Percentiles rank a stretch among this genome's conserved stretches.
Evolutionary conservation across 2,797 vertebrate genomes (phyloP).

Genomic region (Echiichthys vipera): DNA sequence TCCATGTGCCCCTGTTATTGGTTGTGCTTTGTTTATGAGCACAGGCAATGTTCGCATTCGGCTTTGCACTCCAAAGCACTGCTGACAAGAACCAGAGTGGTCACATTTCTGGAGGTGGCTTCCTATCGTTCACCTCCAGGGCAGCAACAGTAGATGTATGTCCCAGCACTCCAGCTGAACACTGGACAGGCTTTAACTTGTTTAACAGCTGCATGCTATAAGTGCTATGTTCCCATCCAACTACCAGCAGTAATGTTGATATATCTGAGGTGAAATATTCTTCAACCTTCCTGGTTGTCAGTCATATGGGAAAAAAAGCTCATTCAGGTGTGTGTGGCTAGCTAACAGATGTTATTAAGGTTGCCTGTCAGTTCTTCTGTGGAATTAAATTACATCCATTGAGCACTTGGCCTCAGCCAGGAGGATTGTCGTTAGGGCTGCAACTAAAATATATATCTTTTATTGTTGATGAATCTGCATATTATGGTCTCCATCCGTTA

Average conservation of each 20-base stretch:
- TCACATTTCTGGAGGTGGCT: conserved; percentile 60
- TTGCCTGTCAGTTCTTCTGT: background rate
- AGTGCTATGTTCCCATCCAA: background rate
- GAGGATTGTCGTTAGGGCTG: background rate
- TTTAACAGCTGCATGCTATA: conserved; percentile 26
- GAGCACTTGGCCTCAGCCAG: background rate
- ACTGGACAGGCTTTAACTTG: conserved; percentile 41
- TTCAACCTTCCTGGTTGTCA: background rate
- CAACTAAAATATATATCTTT: background rate
- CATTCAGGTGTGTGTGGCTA: background rate
- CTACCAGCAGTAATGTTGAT: background rate
- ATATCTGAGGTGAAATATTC: background rate
- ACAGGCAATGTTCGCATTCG: background rate
- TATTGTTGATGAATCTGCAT: background rate
- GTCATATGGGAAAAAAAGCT: conserved; percentile 6
- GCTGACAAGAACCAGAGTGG: conserved; percentile 61
- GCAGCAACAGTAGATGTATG: conserved; percentile 19
- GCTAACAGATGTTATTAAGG: background rate
- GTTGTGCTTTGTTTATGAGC: background rate
- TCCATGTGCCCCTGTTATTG: background rate
- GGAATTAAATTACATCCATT: background rate
- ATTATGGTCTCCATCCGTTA: background rate
- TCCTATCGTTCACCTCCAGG: background rate
- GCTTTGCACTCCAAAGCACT: conserved; percentile 29
- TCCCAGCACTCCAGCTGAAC: conserved; percentile 5